These are phyloP conservation scores for Cryptoprocta ferox DNA, from an alignment of 2,797 vertebrate species.

Conservation along the genomic window DNA sequence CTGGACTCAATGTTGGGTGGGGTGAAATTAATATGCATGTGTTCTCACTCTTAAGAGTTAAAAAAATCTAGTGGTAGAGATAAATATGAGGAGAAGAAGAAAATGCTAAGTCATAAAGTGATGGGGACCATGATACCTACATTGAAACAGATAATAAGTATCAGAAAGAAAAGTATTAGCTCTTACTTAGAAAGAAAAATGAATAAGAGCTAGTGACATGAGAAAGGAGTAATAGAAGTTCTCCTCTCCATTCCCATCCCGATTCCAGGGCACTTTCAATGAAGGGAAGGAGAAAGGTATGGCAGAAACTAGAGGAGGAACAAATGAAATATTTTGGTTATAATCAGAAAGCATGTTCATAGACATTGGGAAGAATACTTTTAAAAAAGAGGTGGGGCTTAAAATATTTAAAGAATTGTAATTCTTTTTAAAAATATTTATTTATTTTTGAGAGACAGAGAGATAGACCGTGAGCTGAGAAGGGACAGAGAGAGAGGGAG, in stretches of 20 bases:
- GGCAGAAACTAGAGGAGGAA: not conserved
- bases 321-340: not conserved
- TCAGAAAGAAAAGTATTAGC: not conserved
- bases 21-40: not conserved
- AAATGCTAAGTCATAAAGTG: not conserved
- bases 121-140: fast-evolving
- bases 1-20: not conserved
- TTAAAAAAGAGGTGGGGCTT: not conserved
- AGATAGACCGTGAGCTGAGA: too few relatives aligned
- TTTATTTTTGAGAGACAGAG: too few relatives aligned
- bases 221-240: not conserved
- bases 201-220: not conserved
- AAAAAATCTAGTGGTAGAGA: not conserved
- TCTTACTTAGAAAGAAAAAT: not conserved
- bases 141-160: not conserved
- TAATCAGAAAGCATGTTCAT: not conserved
- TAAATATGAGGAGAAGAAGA: not conserved
- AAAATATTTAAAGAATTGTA: not conserved
- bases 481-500: too few relatives aligned
- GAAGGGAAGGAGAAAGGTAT: not conserved
- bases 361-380: not conserved
- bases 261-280: not conserved
- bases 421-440: not conserved
- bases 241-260: fast-evolving
- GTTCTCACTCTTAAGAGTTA: not conserved